These are phyloP conservation scores for Dipodomys merriami DNA, from an alignment of 2,113 vertebrate species.

Conservation along the genomic window DNA sequence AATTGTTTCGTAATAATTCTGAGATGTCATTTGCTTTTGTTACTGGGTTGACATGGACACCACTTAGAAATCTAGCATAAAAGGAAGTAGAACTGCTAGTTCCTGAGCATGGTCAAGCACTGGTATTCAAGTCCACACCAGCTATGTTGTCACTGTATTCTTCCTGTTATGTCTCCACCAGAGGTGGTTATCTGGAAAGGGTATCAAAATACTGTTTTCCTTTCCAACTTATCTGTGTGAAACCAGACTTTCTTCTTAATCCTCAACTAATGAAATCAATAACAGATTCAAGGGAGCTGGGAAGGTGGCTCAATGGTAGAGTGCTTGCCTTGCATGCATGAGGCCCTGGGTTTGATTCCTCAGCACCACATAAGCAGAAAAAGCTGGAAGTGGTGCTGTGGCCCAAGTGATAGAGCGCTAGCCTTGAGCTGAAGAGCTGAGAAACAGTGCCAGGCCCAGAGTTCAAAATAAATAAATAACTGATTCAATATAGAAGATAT, in stretches of 20 bases:
- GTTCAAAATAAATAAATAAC: too few species aligned
- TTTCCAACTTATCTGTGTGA: neutral
- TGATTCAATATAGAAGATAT: too few species aligned
- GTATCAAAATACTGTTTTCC: neutral
- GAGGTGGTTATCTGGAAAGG: neutral
- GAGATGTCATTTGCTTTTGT: neutral
- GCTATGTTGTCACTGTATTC: too few species aligned
- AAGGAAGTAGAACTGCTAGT: neutral
- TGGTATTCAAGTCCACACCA: neutral
- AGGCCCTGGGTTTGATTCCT: too few species aligned
- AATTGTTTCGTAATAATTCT: neutral
- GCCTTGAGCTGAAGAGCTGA: too few species aligned
- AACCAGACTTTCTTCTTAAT: neutral
- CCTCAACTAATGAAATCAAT: neutral
- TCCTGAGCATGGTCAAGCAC: neutral
- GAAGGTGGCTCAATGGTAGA: too few species aligned
- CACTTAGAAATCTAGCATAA: neutral
- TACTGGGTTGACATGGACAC: neutral
- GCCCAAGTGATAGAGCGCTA: too few species aligned
- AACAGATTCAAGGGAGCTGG: neutral
- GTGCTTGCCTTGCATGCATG: too few species aligned
- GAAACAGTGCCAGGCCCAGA: too few species aligned
- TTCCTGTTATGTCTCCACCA: too few species aligned
- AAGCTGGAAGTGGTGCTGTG: too few species aligned
- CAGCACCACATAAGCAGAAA: too few species aligned